Evolutionary conservation across 2,113 vertebrate species (phyloP).

Genomic region (Heliornis fulica): DNA sequence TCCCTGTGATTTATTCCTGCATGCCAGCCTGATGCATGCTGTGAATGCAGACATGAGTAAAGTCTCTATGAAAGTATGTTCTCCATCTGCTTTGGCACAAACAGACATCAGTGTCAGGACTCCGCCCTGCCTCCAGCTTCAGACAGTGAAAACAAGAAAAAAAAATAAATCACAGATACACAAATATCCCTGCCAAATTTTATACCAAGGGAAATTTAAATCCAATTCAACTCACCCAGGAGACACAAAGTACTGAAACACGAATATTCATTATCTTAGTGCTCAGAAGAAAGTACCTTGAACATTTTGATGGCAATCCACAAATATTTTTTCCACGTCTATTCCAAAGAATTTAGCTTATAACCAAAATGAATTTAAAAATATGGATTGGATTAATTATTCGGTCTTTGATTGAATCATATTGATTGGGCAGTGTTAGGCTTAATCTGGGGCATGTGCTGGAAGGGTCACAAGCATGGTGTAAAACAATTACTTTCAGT

Average conservation of each 20-base stretch:
- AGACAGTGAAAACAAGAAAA: background rate
- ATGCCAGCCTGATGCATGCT: background rate
- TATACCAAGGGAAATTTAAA: background rate
- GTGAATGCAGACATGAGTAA: background rate
- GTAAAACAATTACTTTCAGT: background rate
- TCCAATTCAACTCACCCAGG: background rate
- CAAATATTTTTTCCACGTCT: background rate
- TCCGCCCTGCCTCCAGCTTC: background rate
- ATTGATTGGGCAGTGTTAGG: background rate
- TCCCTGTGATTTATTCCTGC: background rate
- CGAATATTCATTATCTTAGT: background rate
- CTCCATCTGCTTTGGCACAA: fast-evolving
- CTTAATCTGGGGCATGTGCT: background rate
- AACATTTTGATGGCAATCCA: background rate
- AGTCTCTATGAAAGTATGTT: background rate
- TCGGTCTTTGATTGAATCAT: background rate
- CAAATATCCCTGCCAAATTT: background rate
- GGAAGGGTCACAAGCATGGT: background rate
- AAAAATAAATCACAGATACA: background rate
- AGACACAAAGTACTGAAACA: background rate
- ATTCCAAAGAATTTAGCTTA: background rate
- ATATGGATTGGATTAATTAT: background rate
- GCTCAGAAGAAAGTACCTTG: background rate
- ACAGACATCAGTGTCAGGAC: background rate
- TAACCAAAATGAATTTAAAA: background rate